Conservation (phyloP, 1,140 invertebrate species). For the Saxidomus purpurata region DNA sequence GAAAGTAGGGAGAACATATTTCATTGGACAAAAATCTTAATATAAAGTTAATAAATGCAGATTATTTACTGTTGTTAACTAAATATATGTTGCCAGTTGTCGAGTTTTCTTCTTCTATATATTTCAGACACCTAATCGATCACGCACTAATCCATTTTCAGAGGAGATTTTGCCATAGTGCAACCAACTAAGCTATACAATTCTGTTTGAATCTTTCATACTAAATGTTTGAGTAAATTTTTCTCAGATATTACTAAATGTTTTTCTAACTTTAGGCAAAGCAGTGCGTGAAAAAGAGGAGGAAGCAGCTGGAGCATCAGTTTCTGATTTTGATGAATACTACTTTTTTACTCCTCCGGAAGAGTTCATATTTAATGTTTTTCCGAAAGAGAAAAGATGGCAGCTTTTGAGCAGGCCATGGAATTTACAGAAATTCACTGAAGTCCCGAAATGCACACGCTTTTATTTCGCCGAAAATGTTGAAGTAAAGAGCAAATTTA, state of each 20-base stretch:
- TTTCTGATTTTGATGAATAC: constrained; percentile 74
- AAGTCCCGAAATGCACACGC: constrained; percentile 50
- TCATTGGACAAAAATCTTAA: too few species aligned
- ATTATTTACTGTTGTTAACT: too few species aligned
- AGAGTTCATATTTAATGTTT: constrained; percentile 74
- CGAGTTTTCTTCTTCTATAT: too few species aligned
- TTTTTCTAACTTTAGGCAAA: constrained; percentile 48
- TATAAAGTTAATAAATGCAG: too few species aligned
- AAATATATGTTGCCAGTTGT: too few species aligned
- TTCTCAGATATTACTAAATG: neutral
- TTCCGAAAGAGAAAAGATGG: constrained; percentile 73
- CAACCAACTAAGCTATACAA: too few species aligned
- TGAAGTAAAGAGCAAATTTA: constrained; percentile 58
- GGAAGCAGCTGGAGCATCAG: constrained; percentile 14
- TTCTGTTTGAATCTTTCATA: too few species aligned
- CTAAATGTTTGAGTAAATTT: too few species aligned
- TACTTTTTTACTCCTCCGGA: constrained; percentile 80
- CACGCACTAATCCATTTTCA: too few species aligned
- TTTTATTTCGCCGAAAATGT: constrained; percentile 57
- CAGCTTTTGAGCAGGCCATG: constrained; percentile 74
- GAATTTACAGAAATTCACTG: constrained; percentile 67
- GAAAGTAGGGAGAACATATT: too few species aligned
- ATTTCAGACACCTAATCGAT: too few species aligned
- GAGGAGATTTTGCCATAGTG: too few species aligned
- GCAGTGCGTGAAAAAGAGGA: constrained; percentile 63